Conservation (phyloP, 2,113 vertebrate genomes). For the Ceuthmochares aereus region DNA sequence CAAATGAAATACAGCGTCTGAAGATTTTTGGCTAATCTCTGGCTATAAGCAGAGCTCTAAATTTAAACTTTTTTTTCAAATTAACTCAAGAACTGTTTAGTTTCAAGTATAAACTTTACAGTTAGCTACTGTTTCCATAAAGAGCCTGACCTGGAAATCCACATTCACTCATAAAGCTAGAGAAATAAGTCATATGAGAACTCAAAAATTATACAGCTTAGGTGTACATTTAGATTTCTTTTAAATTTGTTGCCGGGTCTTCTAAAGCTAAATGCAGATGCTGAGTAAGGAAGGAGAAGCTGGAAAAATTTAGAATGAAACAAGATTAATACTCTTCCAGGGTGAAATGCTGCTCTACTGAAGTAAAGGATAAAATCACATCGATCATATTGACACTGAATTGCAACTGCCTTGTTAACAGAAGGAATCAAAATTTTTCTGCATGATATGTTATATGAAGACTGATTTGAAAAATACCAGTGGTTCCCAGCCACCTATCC, state of each 20-base stretch:
- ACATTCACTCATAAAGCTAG: neutral
- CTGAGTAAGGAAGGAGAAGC: neutral
- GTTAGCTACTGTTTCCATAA: slow-evolving; percentile 51
- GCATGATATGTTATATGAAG: neutral
- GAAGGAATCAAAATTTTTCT: neutral
- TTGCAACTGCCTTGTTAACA: neutral
- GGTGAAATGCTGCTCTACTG: neutral
- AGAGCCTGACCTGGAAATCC: slow-evolving; percentile 26
- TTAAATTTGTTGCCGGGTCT: neutral
- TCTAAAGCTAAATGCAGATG: neutral
- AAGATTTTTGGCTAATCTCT: slow-evolving; percentile 23
- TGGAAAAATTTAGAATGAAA: neutral
- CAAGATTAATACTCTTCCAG: neutral
- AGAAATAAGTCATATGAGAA: neutral
- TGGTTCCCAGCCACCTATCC: neutral
- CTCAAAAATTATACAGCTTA: neutral
- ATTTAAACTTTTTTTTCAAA: slow-evolving; percentile 28
- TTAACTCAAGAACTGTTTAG: slow-evolving; percentile 35
- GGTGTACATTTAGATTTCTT: neutral
- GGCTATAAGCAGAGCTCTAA: neutral
- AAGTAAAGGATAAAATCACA: neutral
- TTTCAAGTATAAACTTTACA: slow-evolving; percentile 37
- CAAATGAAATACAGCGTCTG: neutral
- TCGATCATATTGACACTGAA: neutral
- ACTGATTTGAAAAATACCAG: neutral